Conservation (phyloP, 1,140 invertebrate species). For the Bathynomus jamesi region DNA sequence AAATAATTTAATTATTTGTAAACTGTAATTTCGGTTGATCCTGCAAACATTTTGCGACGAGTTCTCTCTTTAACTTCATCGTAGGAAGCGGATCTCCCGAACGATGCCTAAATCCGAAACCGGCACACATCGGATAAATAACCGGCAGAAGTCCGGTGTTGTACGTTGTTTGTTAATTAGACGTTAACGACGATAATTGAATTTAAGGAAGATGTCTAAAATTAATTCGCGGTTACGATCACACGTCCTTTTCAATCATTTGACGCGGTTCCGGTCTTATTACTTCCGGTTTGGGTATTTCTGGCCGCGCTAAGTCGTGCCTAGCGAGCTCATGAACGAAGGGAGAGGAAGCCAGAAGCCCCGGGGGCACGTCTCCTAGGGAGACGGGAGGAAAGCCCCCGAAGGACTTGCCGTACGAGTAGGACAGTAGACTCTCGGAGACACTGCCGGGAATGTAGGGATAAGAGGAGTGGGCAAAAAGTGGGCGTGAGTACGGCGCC, state of each 20-base stretch:
- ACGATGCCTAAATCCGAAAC: too few relatives aligned
- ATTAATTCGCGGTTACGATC: too few relatives aligned
- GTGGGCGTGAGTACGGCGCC: constrained; percentile 27
- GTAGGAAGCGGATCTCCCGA: too few relatives aligned
- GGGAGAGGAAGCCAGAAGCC: constrained; percentile 19
- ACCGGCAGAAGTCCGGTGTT: too few relatives aligned
- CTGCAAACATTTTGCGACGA: too few relatives aligned
- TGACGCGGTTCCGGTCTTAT: constrained; percentile 8
- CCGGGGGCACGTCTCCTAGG: constrained; percentile 22
- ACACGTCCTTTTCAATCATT: neutral
- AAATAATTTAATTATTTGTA: too few relatives aligned
- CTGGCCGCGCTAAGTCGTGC: constrained; percentile 20
- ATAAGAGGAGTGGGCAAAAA: constrained; percentile 23
- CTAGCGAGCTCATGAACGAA: constrained; percentile 25
- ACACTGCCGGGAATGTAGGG: constrained; percentile 34
- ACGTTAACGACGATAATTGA: neutral
- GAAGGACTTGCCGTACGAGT: constrained; percentile 31
- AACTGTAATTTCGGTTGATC: too few relatives aligned
- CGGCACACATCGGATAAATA: too few relatives aligned
- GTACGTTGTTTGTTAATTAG: too few relatives aligned
- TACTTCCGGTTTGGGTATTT: constrained; percentile 26
- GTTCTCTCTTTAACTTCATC: too few relatives aligned
- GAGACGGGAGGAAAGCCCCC: constrained; percentile 29
- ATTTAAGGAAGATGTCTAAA: neutral
- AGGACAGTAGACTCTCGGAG: constrained; percentile 29